These are phyloP conservation scores for Oikopleura vanhoeffeni DNA, from an alignment of 23 tunicate species.

Conservation along the genomic window DNA sequence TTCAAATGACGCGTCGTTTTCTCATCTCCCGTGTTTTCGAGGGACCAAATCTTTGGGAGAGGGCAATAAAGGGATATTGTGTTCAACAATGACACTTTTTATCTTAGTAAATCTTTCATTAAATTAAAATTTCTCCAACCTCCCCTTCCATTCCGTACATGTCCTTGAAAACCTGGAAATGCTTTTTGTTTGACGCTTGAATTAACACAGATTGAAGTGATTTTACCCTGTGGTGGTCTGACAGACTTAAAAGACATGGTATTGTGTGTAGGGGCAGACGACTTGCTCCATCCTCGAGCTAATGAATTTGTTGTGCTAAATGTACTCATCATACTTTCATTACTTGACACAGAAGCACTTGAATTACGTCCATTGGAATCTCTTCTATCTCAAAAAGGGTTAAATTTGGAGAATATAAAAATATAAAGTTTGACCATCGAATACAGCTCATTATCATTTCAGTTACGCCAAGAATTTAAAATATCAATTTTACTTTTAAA, in stretches of 20 bases:
- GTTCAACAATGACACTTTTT: too few relatives aligned
- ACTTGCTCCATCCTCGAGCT: constrained; percentile 1
- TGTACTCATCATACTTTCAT: neutral
- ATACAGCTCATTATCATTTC: neutral
- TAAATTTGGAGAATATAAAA: neutral
- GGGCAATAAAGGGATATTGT: too few relatives aligned
- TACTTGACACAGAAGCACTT: too few relatives aligned
- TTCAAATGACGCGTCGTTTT: too few relatives aligned
- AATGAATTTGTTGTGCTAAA: neutral
- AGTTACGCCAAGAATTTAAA: too few relatives aligned
- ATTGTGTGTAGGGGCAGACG: neutral
- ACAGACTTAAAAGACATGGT: neutral
- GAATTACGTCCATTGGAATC: too few relatives aligned
- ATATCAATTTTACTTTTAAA: neutral
- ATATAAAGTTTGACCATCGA: too few relatives aligned
- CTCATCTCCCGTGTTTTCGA: too few relatives aligned
- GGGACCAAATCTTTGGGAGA: too few relatives aligned
- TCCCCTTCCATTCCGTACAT: too few relatives aligned
- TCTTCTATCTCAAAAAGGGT: neutral
- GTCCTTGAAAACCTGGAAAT: neutral
- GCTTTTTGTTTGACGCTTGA: neutral
- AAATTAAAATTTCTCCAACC: too few relatives aligned
- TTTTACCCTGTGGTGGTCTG: constrained; percentile 14
- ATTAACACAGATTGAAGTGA: neutral
- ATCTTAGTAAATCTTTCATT: too few relatives aligned